Base-by-base conservation (phyloP, 2,797 vertebrate species). In the Gambusia yucatana region DNA sequence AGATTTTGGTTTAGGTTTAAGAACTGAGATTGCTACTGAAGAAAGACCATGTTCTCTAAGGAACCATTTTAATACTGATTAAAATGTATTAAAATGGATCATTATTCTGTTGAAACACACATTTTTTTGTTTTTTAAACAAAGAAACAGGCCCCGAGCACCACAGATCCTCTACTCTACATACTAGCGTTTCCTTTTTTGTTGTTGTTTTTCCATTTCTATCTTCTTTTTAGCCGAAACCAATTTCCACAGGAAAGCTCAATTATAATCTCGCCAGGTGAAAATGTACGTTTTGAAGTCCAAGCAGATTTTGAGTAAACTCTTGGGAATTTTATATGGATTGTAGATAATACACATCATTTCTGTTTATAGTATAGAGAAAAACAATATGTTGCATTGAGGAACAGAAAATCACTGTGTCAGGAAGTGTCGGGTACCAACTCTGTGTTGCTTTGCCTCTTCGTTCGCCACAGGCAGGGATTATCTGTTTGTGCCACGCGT, bases 321-420 rank as follows among this genome's bases (percentile, higher is more conserved):
- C 61, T 30, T 36, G 30, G 59, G 16, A 17, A 63, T 36, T 8
- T 20, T 63, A 63, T 36, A 39, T 39, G 16, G 10, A 36, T 22
- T 39, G 30, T 20, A 7, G 30, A 33, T 36, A 0, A 36, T 36
- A 20, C 30, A 36, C 59, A 43, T 41, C 25, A 36, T 77, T 74
- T 81, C 69, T 72, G 13, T 82, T 87, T 77, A 52, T 33, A 41
- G 1, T 7, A 74, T 70, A 84, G 0, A 55, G 69, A 81, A 87
- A 87, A 82, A 33, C 11, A 10, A 17, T 9, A 20, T 77, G n/a
- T 0, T 1, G 16, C 36, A 73, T 47, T 16, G 11, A 63, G 65
- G 33, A 82, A 83, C 33, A 75, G 77, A 86, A 43, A 55, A 22
- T n/a, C 3, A 6, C 20, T 2, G 14, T 39, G 39, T 63, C 13